Evolutionary conservation across 2,113 vertebrate species (phyloP), one percentile per base, ranked within the genome.

Genomic region (Glaucomys volans): DNA sequence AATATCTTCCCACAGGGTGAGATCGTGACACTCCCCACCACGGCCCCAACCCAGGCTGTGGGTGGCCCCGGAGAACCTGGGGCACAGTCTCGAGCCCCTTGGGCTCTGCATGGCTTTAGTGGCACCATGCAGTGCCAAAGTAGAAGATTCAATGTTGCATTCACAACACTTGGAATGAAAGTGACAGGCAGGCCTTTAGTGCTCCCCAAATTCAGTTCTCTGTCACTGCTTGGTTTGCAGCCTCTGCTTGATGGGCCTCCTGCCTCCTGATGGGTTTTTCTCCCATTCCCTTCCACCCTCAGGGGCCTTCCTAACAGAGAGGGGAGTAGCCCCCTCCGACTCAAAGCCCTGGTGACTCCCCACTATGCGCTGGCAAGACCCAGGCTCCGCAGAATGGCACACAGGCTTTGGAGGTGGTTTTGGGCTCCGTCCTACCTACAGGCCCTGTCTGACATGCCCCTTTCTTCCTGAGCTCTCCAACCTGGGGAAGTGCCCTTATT

Each of bases 321-420:
- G 4, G 10, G 28, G 22, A 74, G 35, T 24, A 10, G n/a, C 14
- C 40, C 0, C 26, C 16, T 71, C 40, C 6, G 0, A 5, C 8
- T 18, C 0, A 1, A 42, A 77, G 82, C 12, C 18, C 40, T 32
- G 32, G 8, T 32, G 50, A 18, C 28, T 62, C 28, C 35, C 11
- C 62, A 64, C 0, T 12, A 35, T 9, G 8, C 32, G 40, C 4
- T 16, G 44, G 66, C 44, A 18, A 57, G 83, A 37, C 37, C 52
- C 2, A 22, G 66, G 35, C 66, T 82, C 40, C 17, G 37, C 1
- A 26, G 26, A 5, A 0, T 0, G 17, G 42, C 44, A 86, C 50
- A 59, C 7, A 11, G 50, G 69, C 2, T 22, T 40, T 9, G 4
- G 26, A 24, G 40, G 22, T n/a, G 37, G 57, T 37, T 35, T 42